A percentile compares a stretch with the other conserved stretches of the same genome.
Conservation (phyloP, 1,140 invertebrate species). For the Drosophila dunni region DNA sequence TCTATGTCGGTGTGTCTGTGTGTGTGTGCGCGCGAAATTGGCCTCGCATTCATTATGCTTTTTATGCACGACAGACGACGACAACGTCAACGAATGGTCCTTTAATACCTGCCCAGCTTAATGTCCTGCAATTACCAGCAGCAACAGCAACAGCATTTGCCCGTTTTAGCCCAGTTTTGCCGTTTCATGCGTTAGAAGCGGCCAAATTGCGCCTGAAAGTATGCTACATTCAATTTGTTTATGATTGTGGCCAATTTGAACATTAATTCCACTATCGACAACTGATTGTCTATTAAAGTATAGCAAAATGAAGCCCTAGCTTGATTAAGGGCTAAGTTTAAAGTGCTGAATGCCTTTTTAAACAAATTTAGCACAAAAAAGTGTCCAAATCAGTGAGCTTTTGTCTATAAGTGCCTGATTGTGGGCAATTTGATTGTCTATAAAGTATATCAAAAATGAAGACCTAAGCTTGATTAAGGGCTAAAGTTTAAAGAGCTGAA, state of each 20-base stretch:
- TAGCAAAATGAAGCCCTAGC: too few relatives aligned
- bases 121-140: constrained; percentile 32
- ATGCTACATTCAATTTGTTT: constrained; percentile 34
- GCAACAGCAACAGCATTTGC: constrained; percentile 18
- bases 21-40: constrained; percentile 24
- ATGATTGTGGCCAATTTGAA: constrained; percentile 34
- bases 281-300: too few relatives aligned
- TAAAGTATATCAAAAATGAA: too few relatives aligned
- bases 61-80: constrained; percentile 35
- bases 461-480: too few relatives aligned
- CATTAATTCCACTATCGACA: constrained; percentile 9
- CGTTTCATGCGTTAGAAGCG: constrained; percentile 13
- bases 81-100: constrained; percentile 8
- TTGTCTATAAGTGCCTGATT: too few relatives aligned
- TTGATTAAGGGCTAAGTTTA: background rate
- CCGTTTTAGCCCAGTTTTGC: constrained; percentile 2
- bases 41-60: constrained; percentile 42
- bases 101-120: constrained; percentile 37
- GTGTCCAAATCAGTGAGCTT: too few relatives aligned
- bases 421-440: too few relatives aligned
- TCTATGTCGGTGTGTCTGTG: background rate
- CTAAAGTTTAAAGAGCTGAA: background rate
- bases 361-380: too few relatives aligned
- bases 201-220: constrained; percentile 12
- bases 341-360: background rate